phyloP scores from a whole-genome alignment of 1,140 invertebrate genomes.

The Chironomus striatipennis region DNA sequence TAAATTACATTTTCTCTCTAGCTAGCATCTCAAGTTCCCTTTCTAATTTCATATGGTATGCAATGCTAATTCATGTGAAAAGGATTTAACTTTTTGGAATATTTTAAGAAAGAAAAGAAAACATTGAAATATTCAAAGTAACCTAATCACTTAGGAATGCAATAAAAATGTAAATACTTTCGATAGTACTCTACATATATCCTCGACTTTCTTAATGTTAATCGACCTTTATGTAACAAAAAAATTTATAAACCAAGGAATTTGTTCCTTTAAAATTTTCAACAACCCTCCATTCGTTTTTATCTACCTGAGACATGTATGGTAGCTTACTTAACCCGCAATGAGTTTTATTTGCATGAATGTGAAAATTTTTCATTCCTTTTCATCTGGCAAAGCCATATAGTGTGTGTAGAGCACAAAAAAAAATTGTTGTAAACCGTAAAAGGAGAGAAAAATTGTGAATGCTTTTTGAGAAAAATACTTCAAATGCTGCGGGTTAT shows the following conservation, averaged over 20 bases:
- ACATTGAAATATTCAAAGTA: not conserved
- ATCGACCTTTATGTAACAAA: not conserved
- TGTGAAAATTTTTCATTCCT: not conserved
- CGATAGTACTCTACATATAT: not conserved
- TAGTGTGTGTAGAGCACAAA: not conserved
- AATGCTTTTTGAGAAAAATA: not conserved
- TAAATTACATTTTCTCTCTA: not conserved
- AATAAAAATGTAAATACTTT: not conserved
- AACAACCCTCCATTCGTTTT: not conserved
- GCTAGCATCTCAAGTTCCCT: not conserved
- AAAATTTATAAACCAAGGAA: too few relatives aligned
- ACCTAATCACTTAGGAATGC: slow-evolving; percentile 7
- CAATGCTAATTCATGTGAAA: not conserved
- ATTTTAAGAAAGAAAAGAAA: not conserved
- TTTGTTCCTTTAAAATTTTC: not conserved
- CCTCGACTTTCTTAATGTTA: not conserved
- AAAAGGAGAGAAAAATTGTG: not conserved
- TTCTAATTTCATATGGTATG: not conserved
- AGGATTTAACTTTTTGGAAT: not conserved
- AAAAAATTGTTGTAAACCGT: too few relatives aligned
- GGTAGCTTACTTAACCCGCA: not conserved
- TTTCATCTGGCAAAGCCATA: not conserved
- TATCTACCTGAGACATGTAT: not conserved
- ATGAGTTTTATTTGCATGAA: not conserved
- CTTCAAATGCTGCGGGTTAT: not conserved